phyloP scores from a whole-genome alignment of 2,113 vertebrate genomes.

The Lagopus muta region DNA sequence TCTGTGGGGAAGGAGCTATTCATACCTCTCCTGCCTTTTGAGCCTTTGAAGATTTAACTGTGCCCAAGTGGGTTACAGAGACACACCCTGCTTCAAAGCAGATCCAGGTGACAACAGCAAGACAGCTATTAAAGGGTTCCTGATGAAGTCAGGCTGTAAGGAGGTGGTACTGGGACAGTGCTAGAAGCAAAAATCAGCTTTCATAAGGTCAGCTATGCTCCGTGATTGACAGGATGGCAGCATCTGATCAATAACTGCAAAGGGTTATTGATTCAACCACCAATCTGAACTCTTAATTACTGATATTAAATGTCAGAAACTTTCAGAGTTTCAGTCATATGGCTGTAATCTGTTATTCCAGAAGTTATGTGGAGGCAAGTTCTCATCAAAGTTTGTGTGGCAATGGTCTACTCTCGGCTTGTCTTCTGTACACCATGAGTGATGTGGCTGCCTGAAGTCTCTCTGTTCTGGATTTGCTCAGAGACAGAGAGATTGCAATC shows the following conservation, averaged over 20 bases:
- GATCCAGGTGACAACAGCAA: background rate
- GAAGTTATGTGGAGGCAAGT: background rate
- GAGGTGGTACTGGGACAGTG: background rate
- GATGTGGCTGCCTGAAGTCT: background rate
- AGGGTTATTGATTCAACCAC: slow-evolving; percentile 67
- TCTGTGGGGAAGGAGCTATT: background rate
- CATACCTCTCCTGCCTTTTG: background rate
- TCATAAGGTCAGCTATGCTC: slow-evolving; percentile 25
- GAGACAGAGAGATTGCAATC: background rate
- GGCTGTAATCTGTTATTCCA: slow-evolving; percentile 32
- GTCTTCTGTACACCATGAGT: accelerated
- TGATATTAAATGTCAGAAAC: slow-evolving; percentile 76
- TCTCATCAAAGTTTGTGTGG: background rate
- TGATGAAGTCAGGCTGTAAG: background rate
- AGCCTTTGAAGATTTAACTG: background rate
- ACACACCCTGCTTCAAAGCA: background rate
- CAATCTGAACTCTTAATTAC: slow-evolving; percentile 73
- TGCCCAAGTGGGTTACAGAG: background rate
- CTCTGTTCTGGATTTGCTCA: background rate
- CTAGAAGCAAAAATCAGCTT: background rate
- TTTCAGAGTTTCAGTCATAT: slow-evolving; percentile 20
- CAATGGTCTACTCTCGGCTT: background rate
- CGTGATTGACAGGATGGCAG: slow-evolving; percentile 39
- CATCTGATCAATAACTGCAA: slow-evolving; percentile 67
- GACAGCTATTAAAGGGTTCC: background rate